Conservation (phyloP, 2,797 vertebrate genomes). For the Gymnocypris eckloni region DNA sequence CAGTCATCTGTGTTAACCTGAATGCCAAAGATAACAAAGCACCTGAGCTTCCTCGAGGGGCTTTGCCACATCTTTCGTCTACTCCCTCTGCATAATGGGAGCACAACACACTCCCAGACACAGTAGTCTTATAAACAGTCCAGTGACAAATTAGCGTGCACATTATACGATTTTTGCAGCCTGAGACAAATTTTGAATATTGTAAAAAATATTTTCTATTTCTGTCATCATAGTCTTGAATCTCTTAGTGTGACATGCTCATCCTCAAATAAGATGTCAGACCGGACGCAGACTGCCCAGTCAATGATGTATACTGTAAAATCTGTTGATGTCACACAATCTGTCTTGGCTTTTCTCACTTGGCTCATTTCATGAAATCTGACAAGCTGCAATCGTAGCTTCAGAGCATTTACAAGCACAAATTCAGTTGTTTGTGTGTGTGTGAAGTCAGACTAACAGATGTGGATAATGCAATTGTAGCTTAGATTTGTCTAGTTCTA, state of each 20-base stretch:
- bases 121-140: constrained; percentile 37
- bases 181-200: background rate
- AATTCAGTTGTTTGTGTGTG: background rate
- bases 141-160: constrained; percentile 37
- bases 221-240: background rate
- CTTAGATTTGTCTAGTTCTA: background rate
- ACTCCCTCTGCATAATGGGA: constrained; percentile 41
- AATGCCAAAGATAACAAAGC: constrained; percentile 75
- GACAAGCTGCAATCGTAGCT: constrained; percentile 11
- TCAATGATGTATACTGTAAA: constrained; percentile 30
- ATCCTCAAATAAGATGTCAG: constrained; percentile 19
- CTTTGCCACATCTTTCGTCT: constrained; percentile 68
- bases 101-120: constrained; percentile 33
- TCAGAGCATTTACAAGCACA: background rate
- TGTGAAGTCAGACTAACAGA: background rate
- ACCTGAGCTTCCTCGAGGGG: constrained; percentile 83
- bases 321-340: constrained; percentile 21
- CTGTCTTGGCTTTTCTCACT: constrained; percentile 40
- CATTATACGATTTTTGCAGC: background rate
- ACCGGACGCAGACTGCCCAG: constrained; percentile 14
- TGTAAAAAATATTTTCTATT: constrained; percentile 7
- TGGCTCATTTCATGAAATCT: constrained; percentile 6
- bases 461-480: background rate
- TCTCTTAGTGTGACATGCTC: background rate
- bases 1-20: constrained; percentile 83